phyloP scores from a whole-genome alignment of 2,888 invertebrate species.

The Sinohyriopsis cumingii region DNA sequence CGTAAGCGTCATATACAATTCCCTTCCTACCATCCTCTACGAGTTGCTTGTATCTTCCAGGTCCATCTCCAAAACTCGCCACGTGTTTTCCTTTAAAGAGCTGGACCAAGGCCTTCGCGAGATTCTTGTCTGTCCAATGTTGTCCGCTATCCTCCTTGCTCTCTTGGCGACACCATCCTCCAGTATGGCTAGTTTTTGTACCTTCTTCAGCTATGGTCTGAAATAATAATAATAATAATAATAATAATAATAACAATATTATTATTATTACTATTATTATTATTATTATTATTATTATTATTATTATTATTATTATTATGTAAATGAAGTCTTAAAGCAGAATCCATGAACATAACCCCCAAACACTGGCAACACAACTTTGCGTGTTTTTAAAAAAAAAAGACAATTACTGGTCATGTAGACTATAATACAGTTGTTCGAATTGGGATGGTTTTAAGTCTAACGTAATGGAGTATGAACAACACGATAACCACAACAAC shows the following conservation, averaged over 20 bases:
- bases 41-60: constrained; percentile 41
- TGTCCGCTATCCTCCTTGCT: neutral
- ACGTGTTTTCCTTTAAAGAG: constrained; percentile 32
- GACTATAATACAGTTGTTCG: no score
- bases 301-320: no score
- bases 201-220: neutral
- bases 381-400: no score
- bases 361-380: no score
- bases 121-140: neutral
- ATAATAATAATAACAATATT: neutral
- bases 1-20: constrained; percentile 35
- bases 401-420: no score
- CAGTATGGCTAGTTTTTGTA: neutral
- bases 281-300: no score
- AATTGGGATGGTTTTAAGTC: no score
- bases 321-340: no score
- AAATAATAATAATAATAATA: constrained; percentile 1
- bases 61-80: constrained; percentile 43
- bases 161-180: neutral
- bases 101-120: neutral
- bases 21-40: constrained; percentile 19
- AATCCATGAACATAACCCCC: no score
- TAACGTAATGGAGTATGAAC: no score
- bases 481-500: no score
- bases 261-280: no score